Evolutionary conservation across 2,888 invertebrate genomes (phyloP), one percentile per base, ranked within the genome.

Genomic region (Diadegma fenestrale): DNA sequence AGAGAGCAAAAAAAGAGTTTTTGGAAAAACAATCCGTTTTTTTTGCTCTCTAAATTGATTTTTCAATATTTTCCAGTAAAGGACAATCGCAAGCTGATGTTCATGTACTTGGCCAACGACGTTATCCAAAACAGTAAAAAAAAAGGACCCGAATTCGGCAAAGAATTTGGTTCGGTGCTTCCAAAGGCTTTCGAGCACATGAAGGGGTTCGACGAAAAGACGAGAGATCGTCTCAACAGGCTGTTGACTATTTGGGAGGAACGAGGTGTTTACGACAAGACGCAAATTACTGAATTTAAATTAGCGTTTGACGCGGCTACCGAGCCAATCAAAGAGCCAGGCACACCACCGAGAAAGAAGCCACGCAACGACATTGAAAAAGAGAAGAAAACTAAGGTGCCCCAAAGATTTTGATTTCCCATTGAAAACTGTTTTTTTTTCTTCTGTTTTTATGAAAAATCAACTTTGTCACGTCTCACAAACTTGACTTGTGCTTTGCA

Each of bases 61-160:
- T 43, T 22, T 71, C 51, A 7, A 14, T 8, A 82, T 66, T 88
- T 95, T 95, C 77, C 95, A 98, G 98, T 96, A 3, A 97, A 98
- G 93, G 97, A 97, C 90, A 95, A 95, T 88, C 96, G 97, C 90
- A 98, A 98, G 92, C 95, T 99, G 79, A 99, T 98, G 19, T 98
- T 98, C 91, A 97, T 99, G 97, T 99, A 99, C 94, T 95, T 99
- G 90, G 99, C 99, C 45, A 99, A 99, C 95, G 99, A 99, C 95
- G 99, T 99, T 43, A 99, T 99, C 90, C 99, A 99, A 94, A 99
- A 99, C 92, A 98, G 99, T 93, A 98, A 98, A 94, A 99, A 99
- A 94, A 99, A 99, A 94, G 99, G 99, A 0, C 98, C 99, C 0
- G 99, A 99, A 94, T 99, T 97, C 94, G 97, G 97, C 0, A 97